These are phyloP conservation scores for Muraenolepis orangiensis DNA, from an alignment of 2,797 vertebrate genomes.

Conservation along the genomic window DNA sequence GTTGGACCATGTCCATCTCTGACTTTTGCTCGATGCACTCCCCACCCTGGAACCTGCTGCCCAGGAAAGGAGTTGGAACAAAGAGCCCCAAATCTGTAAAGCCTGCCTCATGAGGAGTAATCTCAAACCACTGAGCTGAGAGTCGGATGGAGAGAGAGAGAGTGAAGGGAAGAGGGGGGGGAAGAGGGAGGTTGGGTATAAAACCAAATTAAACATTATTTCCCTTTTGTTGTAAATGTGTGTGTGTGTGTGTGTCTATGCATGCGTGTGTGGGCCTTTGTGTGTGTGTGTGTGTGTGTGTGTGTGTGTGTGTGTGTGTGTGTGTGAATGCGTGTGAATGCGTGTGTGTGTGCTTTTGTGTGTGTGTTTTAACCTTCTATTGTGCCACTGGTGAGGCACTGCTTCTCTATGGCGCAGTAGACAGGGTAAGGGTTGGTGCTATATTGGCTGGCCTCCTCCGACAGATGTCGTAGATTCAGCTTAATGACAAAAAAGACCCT, in stretches of 20 bases:
- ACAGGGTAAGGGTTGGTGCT: conserved; percentile 62
- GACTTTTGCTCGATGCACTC: no score
- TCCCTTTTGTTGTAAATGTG: background rate
- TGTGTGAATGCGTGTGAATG: background rate
- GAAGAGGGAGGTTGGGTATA: background rate
- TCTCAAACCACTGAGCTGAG: conserved; percentile 68
- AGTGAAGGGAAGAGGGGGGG: background rate
- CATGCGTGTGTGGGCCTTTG: background rate
- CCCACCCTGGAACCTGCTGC: conserved; percentile 45
- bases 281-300: background rate
- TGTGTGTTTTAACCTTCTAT: conserved; percentile 35
- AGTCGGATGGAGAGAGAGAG: background rate
- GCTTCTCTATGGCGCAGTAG: conserved; percentile 51
- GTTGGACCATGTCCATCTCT: no score
- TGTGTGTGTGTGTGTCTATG: background rate
- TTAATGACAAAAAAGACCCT: background rate
- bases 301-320: background rate
- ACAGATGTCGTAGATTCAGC: conserved; percentile 46
- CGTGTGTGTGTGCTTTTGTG: background rate
- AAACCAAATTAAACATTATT: no score
- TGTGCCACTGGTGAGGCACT: conserved; percentile 26
- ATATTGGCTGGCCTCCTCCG: conserved; percentile 50
- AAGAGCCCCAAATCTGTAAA: conserved; percentile 66
- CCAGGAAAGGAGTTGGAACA: conserved; percentile 52
- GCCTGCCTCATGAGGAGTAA: conserved; percentile 68